Base-by-base conservation (phyloP, 2,888 invertebrate species). In the Trachelus iudaicus region DNA sequence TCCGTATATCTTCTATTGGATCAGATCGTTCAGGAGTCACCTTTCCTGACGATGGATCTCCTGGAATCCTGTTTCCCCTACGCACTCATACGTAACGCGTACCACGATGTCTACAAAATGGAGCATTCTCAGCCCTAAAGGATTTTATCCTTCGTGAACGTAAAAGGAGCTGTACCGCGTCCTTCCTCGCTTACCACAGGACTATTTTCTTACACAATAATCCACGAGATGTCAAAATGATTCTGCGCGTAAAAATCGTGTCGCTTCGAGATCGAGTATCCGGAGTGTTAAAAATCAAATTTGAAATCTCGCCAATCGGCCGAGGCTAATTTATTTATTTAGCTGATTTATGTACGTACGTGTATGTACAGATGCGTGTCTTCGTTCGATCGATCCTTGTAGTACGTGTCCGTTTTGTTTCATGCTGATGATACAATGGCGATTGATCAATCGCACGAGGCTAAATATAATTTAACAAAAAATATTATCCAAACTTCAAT, bases 41-140 rank as follows among this genome's bases (percentile, higher is more conserved):
- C 99, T 23, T 99, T 98, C 93, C 94, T 99, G 34, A 99, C 99
- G 1, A 99, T 99, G 98, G 99, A 99, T 93, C 94, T 99, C 83
- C 92, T 99, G 84, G 99, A 99, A 92, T 98, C 98, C 15, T 99
- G 99, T 92, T 99, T 99, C 92, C 99, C 99, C 0, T 99, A 99
- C 90, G 98, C 98, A 34, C 94, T 99, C 76, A 97, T 99, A 88
- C 95, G 99, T 79, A 99, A 99, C 91, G 98, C 99, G 87, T 99
- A 98, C 93, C 98, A 99, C 91, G 97, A 97, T 87, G 98, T 98
- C 81, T 97, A 98, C 92, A 97, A 98, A 91, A 95, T 96, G 87
- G 97, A 97, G 90, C 96, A 97, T 89, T 92, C 94, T 87, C 92
- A 92, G 80, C 87, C 89, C 77, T 92, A 88, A 89, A 77, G 9